A percentile compares a stretch with the other conserved stretches of the same genome.
Conservation (phyloP, 1,140 invertebrate genomes). For the Cotesia typhae region DNA sequence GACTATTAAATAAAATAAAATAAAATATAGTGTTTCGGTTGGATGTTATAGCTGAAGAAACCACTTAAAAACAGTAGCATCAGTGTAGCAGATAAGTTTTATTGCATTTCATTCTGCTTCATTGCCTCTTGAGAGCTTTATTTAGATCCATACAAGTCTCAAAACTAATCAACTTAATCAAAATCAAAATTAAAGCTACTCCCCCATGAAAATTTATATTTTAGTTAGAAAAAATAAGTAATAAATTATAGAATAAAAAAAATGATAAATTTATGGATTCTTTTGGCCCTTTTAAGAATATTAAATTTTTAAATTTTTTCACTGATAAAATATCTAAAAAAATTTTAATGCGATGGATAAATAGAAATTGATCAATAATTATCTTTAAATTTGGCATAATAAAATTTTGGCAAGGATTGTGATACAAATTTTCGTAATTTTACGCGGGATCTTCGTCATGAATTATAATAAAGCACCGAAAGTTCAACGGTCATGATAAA, state of each 20-base stretch:
- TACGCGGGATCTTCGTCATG: not conserved
- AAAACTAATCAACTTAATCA: slow-evolving; percentile 25
- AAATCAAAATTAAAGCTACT: not conserved
- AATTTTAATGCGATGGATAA: too few relatives aligned
- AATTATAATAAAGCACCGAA: slow-evolving; percentile 10
- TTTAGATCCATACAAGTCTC: slow-evolving; percentile 46
- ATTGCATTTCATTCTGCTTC: slow-evolving; percentile 46
- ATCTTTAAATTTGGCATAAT: not conserved
- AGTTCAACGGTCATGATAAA: slow-evolving; percentile 15
- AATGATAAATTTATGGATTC: too few relatives aligned
- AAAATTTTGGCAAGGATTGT: not conserved
- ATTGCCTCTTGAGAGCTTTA: slow-evolving; percentile 50
- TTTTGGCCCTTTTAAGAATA: too few relatives aligned
- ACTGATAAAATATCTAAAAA: too few relatives aligned
- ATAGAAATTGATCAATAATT: too few relatives aligned
- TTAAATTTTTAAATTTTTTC: too few relatives aligned
- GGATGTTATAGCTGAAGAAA: slow-evolving; percentile 28
- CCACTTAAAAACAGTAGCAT: slow-evolving; percentile 25
- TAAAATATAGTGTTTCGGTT: too few relatives aligned
- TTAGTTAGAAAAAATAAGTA: too few relatives aligned
- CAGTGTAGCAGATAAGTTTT: slow-evolving; percentile 48
- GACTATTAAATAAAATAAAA: too few relatives aligned
- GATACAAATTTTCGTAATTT: slow-evolving; percentile 10
- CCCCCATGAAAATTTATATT: too few relatives aligned
- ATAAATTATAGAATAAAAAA: too few relatives aligned